Conservation (phyloP, 1,140 invertebrate genomes). For the Phthorimaea operculella region DNA sequence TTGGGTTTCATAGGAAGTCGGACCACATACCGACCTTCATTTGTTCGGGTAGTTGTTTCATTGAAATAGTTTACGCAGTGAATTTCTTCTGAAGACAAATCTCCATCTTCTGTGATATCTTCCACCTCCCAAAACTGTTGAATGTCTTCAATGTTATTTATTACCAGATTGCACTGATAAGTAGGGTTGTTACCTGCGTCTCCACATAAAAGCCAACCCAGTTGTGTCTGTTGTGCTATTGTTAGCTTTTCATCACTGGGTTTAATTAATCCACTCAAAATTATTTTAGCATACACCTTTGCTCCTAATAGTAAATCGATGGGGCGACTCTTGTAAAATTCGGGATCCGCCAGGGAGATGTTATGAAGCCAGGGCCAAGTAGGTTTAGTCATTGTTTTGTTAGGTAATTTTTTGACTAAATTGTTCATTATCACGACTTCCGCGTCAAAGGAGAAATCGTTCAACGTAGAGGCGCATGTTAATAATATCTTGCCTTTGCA, state of each 20-base stretch:
- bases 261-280: neutral
- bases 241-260: neutral
- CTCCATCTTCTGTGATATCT: conserved; percentile 17
- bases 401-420: neutral
- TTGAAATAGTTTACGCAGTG: conserved; percentile 5
- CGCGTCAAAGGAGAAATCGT: neutral
- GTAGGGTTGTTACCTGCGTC: neutral
- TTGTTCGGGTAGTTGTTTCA: conserved; percentile 8
- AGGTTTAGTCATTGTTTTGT: neutral
- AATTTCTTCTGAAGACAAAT: conserved; percentile 23
- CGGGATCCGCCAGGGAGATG: neutral
- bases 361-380: neutral
- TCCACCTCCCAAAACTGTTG: conserved; percentile 33
- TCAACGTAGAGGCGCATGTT: neutral
- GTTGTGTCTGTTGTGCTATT: neutral
- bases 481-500: neutral
- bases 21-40: conserved; percentile 20
- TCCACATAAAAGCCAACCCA: neutral
- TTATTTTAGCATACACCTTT: neutral
- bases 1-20: conserved; percentile 16
- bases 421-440: neutral
- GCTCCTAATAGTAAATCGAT: neutral
- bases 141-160: conserved; percentile 9
- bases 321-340: neutral
- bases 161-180: neutral